Evolutionary conservation across 2,797 vertebrate genomes (phyloP).

Genomic region (Onychomys torridus): DNA sequence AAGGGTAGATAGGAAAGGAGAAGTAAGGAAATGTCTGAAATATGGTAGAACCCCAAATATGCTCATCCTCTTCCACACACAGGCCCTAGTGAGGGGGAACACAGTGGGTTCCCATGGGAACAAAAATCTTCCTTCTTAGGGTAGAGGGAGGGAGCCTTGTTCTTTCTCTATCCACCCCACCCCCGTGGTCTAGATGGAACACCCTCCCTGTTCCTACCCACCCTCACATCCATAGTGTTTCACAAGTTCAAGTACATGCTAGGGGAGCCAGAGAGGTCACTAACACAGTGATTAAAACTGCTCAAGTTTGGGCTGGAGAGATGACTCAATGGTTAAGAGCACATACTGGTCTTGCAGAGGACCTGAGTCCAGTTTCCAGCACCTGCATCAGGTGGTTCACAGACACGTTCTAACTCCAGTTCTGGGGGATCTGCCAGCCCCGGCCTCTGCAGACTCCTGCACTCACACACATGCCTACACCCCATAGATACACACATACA

Average conservation of each 20-base stretch:
- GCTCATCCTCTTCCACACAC: not conserved
- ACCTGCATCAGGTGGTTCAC: not conserved
- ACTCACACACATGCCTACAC: not conserved
- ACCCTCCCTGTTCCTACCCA: too few relatives aligned
- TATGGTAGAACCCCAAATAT: not conserved
- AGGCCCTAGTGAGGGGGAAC: not conserved
- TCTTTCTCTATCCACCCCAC: not conserved
- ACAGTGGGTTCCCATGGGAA: not conserved
- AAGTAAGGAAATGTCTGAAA: not conserved
- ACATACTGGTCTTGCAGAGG: not conserved
- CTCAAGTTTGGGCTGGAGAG: not conserved
- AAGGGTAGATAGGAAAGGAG: not conserved
- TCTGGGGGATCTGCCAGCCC: not conserved
- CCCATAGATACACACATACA: not conserved
- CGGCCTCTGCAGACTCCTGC: not conserved
- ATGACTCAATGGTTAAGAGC: not conserved
- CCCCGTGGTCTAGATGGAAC: not conserved
- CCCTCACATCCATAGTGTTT: not conserved
- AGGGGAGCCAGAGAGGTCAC: not conserved
- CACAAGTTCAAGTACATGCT: not conserved
- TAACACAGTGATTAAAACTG: not conserved
- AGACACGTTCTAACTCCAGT: not conserved
- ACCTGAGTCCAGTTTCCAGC: not conserved
- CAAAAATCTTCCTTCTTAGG: not conserved
- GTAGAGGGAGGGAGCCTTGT: not conserved